Base-by-base conservation (phyloP, 2,888 invertebrate species). In the Hemaris fuciformis region DNA sequence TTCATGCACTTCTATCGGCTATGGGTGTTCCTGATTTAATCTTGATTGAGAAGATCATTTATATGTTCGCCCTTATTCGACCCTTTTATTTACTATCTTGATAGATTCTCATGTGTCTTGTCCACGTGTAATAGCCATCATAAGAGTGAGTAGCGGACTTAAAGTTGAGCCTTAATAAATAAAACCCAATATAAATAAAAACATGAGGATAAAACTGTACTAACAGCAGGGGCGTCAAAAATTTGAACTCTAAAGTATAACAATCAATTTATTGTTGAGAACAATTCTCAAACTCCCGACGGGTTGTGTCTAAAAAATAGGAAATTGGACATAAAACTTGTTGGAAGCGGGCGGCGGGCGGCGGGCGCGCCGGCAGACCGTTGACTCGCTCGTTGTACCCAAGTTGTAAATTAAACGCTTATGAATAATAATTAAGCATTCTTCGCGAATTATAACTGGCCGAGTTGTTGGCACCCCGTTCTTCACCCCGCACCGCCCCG, bases 321-420 rank as follows among this genome's bases (percentile, higher is more conserved):
- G 22, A 18, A 53, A 60, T 60, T 60, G n/a, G 34, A 34, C 15
- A 1, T n/a, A 10, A 53, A 53, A 53, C 53, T 53, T 53, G 31
- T 27, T 48, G 25, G 6, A 18, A 2, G 15, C 3, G 8, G 53
- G 10, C 45, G 42, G 42, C 4, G 3, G 53, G n/a, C n/a, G n/a
- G 15, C 3, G 8, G 53, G 10, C 45, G 42, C 4, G 3, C 53
- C 22, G 53, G 15, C 53, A 27, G 53, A n/a, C n/a, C 15, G 25
- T 27, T 53, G 27, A 4, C 45, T 45, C 45, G 23, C 45, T 45
- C 45, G 23, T 34, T 23, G 31, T 22, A 34, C 23, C 27, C 45
- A 59, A 59, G 34, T 59, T 59, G 38, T 59, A 59, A 59, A 59
- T 59, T 59, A 59, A 59, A 46, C 15, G 34, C 59, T 46, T n/a